Percentiles rank a stretch among this genome's conserved stretches.
These are phyloP conservation scores for Tringa solitaria DNA, from an alignment of 2,113 vertebrate species.

Conservation along the genomic window DNA sequence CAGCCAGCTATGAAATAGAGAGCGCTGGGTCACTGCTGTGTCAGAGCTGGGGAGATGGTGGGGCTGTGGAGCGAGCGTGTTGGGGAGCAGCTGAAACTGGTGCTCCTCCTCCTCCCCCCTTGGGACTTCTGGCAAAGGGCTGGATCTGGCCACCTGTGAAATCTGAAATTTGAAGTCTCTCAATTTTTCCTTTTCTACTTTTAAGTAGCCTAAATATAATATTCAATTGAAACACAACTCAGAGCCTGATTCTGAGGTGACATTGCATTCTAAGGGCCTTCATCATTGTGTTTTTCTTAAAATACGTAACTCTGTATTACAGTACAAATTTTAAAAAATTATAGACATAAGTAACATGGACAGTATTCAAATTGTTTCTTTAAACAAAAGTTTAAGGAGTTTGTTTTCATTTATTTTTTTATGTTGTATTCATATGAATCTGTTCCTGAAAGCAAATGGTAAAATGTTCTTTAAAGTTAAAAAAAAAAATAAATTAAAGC, in stretches of 20 bases:
- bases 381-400: neutral
- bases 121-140: neutral
- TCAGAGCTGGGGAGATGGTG: neutral
- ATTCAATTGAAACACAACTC: neutral
- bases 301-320: neutral
- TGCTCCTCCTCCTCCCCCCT: neutral
- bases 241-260: neutral
- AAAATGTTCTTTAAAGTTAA: neutral
- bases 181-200: neutral
- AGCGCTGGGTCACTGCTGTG: neutral
- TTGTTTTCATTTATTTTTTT: neutral
- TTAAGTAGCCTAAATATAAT: neutral
- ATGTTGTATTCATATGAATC: neutral
- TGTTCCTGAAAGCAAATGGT: neutral
- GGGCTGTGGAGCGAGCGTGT: neutral
- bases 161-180: neutral
- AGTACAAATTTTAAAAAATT: neutral
- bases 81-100: neutral
- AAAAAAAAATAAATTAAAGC: neutral
- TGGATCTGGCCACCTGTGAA: neutral
- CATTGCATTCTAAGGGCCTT: neutral
- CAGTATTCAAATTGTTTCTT: neutral
- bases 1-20: conserved; percentile 2
- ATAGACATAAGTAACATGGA: neutral
- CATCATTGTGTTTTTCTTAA: neutral